These are phyloP conservation scores for Crotalus tigris DNA, from an alignment of 2,113 vertebrate genomes.

Conservation along the genomic window DNA sequence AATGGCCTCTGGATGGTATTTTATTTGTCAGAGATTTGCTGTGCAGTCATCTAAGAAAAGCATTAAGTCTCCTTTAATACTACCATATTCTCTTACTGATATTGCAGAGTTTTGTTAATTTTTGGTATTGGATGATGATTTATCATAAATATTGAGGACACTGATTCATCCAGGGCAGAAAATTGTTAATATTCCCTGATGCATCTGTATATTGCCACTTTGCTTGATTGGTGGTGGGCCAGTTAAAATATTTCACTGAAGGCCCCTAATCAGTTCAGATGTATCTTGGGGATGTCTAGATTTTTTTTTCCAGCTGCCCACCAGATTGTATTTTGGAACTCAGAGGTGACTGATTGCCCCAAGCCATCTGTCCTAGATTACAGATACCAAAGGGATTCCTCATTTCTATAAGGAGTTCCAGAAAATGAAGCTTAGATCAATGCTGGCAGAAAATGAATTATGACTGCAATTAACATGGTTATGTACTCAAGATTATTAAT, in stretches of 20 bases:
- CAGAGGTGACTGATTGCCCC: not conserved
- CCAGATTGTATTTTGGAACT: not conserved
- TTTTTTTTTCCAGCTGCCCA: not conserved
- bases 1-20: not conserved
- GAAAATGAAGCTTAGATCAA: not conserved
- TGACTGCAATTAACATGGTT: not conserved
- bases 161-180: not conserved
- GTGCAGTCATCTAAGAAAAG: not conserved
- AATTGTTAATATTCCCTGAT: not conserved
- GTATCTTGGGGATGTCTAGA: not conserved
- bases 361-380: not conserved
- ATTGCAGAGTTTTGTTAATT: not conserved
- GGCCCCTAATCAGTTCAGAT: not conserved
- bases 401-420: not conserved
- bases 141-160: not conserved
- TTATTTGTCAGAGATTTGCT: not conserved
- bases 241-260: not conserved
- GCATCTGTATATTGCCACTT: not conserved
- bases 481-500: not conserved
- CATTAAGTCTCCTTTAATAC: not conserved
- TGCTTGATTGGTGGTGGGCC: not conserved
- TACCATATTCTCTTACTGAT: not conserved
- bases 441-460: not conserved
- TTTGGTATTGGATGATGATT: not conserved
- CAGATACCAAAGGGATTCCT: not conserved